Evolutionary conservation across 1,140 invertebrate species (phyloP).

Genomic region (Globodera ellingtonae): DNA sequence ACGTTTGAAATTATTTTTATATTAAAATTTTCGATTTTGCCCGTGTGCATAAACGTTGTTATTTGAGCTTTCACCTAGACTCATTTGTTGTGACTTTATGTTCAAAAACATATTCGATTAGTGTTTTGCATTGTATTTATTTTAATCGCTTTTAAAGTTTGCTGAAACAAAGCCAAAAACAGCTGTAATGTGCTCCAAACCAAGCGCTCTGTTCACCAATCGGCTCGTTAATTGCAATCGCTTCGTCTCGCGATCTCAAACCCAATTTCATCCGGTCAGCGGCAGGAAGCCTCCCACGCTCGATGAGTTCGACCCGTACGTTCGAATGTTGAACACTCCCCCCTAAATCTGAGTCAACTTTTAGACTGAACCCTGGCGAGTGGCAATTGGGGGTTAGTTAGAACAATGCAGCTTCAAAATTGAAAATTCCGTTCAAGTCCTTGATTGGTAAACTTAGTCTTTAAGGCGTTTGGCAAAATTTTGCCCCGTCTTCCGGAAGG

Average conservation of each 20-base stretch:
- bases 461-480: constrained; percentile 57
- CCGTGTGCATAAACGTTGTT: too few species aligned
- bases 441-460: neutral
- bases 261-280: constrained; percentile 36
- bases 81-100: too few species aligned
- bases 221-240: neutral
- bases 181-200: neutral
- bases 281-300: constrained; percentile 53
- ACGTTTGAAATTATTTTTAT: too few species aligned
- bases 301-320: constrained; percentile 57
- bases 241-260: neutral
- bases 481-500: constrained; percentile 64
- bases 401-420: too few species aligned
- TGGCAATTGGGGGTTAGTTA: constrained; percentile 56
- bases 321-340: neutral
- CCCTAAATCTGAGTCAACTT: neutral
- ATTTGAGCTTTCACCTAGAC: too few species aligned
- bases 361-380: constrained; percentile 56
- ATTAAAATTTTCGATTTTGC: too few species aligned
- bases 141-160: too few species aligned
- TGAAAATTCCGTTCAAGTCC: too few species aligned
- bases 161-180: too few species aligned
- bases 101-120: too few species aligned
- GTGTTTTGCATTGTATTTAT: too few species aligned
- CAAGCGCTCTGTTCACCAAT: neutral